Percentiles rank a stretch among this genome's conserved stretches.
Evolutionary conservation across 2,888 invertebrate genomes (phyloP).

Genomic region (Amphipoea oculea): DNA sequence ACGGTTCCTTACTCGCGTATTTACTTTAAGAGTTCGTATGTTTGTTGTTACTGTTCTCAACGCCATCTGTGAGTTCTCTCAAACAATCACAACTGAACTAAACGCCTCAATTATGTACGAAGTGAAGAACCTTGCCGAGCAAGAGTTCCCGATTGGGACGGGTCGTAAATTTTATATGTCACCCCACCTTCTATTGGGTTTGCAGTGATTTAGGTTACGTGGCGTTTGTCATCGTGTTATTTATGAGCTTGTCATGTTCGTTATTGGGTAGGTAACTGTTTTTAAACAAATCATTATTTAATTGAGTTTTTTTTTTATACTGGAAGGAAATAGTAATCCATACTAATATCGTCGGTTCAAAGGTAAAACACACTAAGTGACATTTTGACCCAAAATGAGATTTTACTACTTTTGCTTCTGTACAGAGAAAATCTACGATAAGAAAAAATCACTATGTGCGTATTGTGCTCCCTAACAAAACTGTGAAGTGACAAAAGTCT

Average conservation of each 20-base stretch:
- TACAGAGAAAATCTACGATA: too few species aligned
- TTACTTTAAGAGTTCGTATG: not conserved
- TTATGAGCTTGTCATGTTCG: not conserved
- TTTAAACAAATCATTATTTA: not conserved
- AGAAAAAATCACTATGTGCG: too few species aligned
- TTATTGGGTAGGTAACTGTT: not conserved
- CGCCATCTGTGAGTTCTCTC: slow-evolving; percentile 52
- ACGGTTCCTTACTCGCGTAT: not conserved
- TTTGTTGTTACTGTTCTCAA: not conserved
- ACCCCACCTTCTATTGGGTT: slow-evolving; percentile 9
- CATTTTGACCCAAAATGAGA: too few species aligned
- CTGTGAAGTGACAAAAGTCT: too few species aligned
- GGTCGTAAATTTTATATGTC: slow-evolving; percentile 47
- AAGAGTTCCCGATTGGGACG: slow-evolving; percentile 27
- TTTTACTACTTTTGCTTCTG: too few species aligned
- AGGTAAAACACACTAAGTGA: too few species aligned
- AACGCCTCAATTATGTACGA: slow-evolving; percentile 55
- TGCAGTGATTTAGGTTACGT: slow-evolving; percentile 30
- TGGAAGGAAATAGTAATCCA: too few species aligned
- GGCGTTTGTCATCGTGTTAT: slow-evolving; percentile 30
- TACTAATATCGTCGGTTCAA: too few species aligned
- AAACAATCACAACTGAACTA: slow-evolving; percentile 37
- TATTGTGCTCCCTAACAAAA: too few species aligned
- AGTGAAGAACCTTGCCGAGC: slow-evolving; percentile 43
- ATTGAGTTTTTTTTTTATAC: not conserved